A percentile compares a stretch with the other conserved stretches of the same genome.
phyloP scores from a whole-genome alignment of 2,797 vertebrate genomes.

The Philypnodon macrostomus region DNA sequence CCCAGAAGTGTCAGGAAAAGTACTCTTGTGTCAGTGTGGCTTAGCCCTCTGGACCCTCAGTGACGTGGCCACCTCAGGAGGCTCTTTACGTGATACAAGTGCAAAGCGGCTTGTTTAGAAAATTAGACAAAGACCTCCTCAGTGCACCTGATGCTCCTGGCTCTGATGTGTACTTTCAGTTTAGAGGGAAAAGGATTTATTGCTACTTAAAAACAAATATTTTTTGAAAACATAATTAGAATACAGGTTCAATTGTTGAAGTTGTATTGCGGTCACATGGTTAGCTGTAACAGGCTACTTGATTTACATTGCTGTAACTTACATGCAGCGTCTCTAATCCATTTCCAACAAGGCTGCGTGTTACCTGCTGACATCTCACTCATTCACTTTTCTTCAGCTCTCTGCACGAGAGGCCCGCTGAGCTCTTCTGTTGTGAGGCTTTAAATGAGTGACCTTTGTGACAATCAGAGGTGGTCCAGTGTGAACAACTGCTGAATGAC shows the following conservation, averaged over 20 bases:
- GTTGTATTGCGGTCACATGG: too few species aligned
- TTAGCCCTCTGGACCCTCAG: conserved; percentile 2
- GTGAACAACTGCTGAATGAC: conserved; percentile 45
- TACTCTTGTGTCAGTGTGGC: conserved; percentile 6
- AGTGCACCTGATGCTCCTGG: conserved; percentile 1
- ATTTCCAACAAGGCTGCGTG: conserved; percentile 2
- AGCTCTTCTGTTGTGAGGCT: conserved; percentile 29
- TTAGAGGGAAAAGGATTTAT: too few species aligned
- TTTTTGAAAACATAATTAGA: too few species aligned
- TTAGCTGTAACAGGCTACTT: neutral
- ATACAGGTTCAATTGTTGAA: too few species aligned
- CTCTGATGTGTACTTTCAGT: neutral
- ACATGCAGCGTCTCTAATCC: conserved; percentile 1
- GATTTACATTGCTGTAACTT: neutral
- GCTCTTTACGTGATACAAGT: conserved; percentile 5
- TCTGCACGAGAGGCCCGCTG: conserved; percentile 28
- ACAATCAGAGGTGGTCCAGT: conserved; percentile 55
- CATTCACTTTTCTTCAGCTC: conserved; percentile 20
- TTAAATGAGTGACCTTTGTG: conserved; percentile 68
- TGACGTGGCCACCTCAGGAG: conserved; percentile 5
- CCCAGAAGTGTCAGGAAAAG: conserved; percentile 2
- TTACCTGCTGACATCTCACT: conserved; percentile 17
- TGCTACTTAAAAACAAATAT: too few species aligned
- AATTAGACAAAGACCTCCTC: conserved; percentile 1
- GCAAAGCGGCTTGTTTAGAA: conserved; percentile 6